Percentiles rank a stretch among this genome's conserved stretches.
These are phyloP conservation scores for Anser cygnoides DNA, from an alignment of 2,113 vertebrate species.

Conservation along the genomic window DNA sequence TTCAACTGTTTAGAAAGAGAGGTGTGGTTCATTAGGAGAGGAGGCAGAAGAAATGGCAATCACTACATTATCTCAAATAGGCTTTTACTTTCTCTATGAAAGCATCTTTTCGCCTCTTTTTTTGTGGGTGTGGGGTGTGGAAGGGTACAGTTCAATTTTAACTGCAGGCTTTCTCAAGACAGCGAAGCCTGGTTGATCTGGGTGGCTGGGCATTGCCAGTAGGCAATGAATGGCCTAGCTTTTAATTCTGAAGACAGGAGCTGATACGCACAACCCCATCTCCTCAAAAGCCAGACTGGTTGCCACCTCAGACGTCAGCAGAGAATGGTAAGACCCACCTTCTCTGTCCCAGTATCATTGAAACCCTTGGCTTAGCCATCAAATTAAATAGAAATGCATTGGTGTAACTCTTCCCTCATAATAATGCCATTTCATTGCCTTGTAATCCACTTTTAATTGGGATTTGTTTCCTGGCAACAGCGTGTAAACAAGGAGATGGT, in stretches of 20 bases:
- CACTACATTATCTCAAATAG: not conserved
- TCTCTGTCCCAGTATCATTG: not conserved
- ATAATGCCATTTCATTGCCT: constrained; percentile 56
- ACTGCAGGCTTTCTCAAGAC: not conserved
- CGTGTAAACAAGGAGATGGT: constrained; percentile 54
- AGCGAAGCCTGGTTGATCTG: not conserved
- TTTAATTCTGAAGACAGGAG: not conserved
- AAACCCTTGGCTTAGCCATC: not conserved
- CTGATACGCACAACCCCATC: not conserved
- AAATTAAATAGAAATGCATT: constrained; percentile 45
- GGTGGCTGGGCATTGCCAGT: not conserved
- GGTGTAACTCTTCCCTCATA: constrained; percentile 58
- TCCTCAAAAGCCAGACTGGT: not conserved
- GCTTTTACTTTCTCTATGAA: not conserved
- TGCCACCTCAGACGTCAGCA: not conserved
- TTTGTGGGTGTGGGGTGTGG: not conserved
- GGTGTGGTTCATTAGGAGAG: not conserved
- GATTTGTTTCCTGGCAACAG: constrained; percentile 69
- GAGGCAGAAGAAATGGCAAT: not conserved
- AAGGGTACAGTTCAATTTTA: not conserved
- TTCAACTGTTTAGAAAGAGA: not conserved
- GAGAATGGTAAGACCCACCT: not conserved
- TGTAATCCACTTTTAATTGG: constrained; percentile 74
- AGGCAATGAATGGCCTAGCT: not conserved
- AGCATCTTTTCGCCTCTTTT: not conserved